Conservation (phyloP, 1,140 invertebrate genomes). For the Drosophila orosa region DNA sequence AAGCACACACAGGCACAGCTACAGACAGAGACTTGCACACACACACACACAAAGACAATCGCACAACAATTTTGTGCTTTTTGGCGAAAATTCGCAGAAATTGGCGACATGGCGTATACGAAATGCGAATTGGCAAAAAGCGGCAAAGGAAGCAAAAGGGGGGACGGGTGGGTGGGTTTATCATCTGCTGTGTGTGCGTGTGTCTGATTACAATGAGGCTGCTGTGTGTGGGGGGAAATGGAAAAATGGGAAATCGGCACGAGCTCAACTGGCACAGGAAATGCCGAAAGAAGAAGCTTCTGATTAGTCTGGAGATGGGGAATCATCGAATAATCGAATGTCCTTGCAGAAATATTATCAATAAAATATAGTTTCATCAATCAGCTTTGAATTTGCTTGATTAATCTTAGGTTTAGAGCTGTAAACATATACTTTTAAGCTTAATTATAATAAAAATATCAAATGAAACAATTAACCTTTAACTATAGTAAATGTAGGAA, state of each 20-base stretch:
- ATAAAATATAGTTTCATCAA: not conserved
- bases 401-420: not conserved
- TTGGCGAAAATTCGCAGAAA: slow-evolving; percentile 70
- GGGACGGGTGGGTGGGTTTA: slow-evolving; percentile 5
- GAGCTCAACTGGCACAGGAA: slow-evolving; percentile 15
- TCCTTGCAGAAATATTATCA: not conserved
- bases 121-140: slow-evolving; percentile 53
- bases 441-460: not conserved
- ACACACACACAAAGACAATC: slow-evolving; percentile 46
- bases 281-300: slow-evolving; percentile 3
- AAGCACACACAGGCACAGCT: slow-evolving; percentile 48
- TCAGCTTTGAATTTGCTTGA: not conserved
- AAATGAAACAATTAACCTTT: too few relatives aligned
- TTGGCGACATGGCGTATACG: slow-evolving; percentile 68
- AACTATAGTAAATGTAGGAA: not conserved
- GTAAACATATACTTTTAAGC: not conserved
- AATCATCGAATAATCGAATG: not conserved
- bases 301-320: slow-evolving; percentile 5
- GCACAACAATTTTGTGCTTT: slow-evolving; percentile 68
- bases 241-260: slow-evolving; percentile 35
- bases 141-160: slow-evolving; percentile 1
- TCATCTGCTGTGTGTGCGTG: slow-evolving; percentile 12
- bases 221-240: slow-evolving; percentile 27
- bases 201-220: slow-evolving; percentile 41
- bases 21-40: slow-evolving; percentile 16